phyloP scores from a whole-genome alignment of 53 echinoderm and acorn worm species.

The Mesocentrotus franciscanus region DNA sequence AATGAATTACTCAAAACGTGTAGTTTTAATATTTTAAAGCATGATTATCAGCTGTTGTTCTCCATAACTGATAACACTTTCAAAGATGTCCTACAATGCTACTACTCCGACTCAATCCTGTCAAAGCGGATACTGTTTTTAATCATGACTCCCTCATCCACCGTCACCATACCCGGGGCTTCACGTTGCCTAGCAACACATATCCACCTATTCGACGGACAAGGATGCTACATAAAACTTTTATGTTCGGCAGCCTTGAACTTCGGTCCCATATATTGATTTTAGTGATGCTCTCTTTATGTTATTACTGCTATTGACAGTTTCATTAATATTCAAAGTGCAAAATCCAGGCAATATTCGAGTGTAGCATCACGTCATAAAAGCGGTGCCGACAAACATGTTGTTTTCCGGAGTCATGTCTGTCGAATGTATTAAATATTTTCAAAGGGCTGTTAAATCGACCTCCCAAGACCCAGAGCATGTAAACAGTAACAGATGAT shows the following conservation, averaged over 20 bases:
- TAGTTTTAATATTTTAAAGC: too few species aligned
- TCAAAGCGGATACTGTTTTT: background rate
- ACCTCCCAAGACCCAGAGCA: background rate
- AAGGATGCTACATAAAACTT: background rate
- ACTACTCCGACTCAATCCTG: background rate
- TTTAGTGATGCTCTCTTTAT: background rate
- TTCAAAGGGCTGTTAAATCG: background rate
- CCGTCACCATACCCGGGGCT: background rate
- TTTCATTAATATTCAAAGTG: constrained; percentile 19
- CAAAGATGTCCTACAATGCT: background rate
- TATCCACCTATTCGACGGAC: background rate
- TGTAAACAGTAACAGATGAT: background rate
- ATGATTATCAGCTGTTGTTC: too few species aligned
- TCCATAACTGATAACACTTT: background rate
- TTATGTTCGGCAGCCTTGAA: constrained; percentile 18
- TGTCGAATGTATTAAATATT: background rate
- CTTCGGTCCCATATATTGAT: constrained; percentile 32
- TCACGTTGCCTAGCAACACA: constrained; percentile 18
- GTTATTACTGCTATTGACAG: background rate
- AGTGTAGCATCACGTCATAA: background rate
- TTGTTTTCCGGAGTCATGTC: background rate
- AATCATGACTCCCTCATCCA: background rate
- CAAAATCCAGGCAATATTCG: constrained; percentile 8
- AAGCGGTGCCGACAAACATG: background rate
- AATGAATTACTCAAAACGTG: too few species aligned